These are phyloP conservation scores for Amphipoea oculea DNA, from an alignment of 2,888 invertebrate species.

Conservation along the genomic window DNA sequence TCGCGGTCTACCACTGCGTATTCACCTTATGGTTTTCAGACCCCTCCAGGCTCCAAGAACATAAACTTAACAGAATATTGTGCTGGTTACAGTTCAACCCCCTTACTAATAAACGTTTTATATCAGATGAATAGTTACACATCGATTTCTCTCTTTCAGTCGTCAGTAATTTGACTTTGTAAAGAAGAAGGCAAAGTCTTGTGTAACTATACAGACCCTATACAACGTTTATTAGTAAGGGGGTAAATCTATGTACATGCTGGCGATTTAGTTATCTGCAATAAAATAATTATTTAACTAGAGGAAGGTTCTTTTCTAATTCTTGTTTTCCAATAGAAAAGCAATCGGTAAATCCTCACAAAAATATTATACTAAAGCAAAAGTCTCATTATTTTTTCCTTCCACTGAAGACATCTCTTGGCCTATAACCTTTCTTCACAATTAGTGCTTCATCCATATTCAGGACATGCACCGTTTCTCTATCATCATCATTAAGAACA, in stretches of 20 bases:
- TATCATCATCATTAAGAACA: conserved; percentile 65
- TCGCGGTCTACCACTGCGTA: no score
- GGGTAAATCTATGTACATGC: no score
- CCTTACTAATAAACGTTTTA: no score
- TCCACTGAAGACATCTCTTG: background rate
- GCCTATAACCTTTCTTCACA: background rate
- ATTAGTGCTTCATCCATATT: conserved; percentile 44
- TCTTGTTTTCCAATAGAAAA: no score
- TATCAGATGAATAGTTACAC: no score
- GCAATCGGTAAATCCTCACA: background rate
- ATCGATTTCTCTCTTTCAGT: no score
- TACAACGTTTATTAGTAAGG: no score
- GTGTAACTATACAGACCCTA: no score
- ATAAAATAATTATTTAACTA: background rate
- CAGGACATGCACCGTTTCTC: conserved; percentile 12
- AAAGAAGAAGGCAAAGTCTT: no score
- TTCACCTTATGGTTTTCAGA: background rate
- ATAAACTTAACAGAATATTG: background rate
- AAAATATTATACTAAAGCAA: background rate
- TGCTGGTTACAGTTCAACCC: no score
- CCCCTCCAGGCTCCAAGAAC: background rate
- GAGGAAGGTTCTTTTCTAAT: background rate
- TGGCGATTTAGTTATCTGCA: no score
- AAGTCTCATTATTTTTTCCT: background rate
- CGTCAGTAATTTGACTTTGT: no score